phyloP scores from a whole-genome alignment of 92 coral and sea anemone species.

The Blastomussa wellsi region DNA sequence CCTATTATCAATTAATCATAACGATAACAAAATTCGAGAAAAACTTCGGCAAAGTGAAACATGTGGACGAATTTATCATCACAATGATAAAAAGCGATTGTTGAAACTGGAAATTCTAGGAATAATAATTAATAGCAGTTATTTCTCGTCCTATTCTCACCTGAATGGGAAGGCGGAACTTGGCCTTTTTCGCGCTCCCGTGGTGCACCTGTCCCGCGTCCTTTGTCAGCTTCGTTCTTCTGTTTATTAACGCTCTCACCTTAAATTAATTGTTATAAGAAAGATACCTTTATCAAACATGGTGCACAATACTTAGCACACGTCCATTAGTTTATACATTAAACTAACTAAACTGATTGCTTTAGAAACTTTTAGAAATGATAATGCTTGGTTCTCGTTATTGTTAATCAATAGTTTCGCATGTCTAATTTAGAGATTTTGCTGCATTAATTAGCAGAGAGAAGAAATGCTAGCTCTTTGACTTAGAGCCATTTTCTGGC shows the following conservation, averaged over 20 bases:
- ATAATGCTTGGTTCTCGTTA: too few relatives aligned
- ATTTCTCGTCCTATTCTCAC: not conserved
- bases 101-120: too few relatives aligned
- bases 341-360: not conserved
- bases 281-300: not conserved
- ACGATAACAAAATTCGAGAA: too few relatives aligned
- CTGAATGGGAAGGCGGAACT: not conserved
- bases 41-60: too few relatives aligned
- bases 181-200: not conserved
- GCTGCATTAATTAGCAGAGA: not conserved
- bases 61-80: too few relatives aligned
- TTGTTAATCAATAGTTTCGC: not conserved
- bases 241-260: not conserved
- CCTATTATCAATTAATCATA: too few relatives aligned
- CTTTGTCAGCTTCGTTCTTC: not conserved
- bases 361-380: not conserved
- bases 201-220: conserved; percentile 3
- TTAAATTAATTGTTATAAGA: not conserved
- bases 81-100: too few relatives aligned
- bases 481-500: not conserved
- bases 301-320: not conserved
- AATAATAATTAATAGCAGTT: not conserved
- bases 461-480: not conserved
- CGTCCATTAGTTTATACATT: too few relatives aligned
- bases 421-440: not conserved